These are phyloP conservation scores for Caracal caracal DNA, from an alignment of 2,113 vertebrate genomes.

Conservation along the genomic window DNA sequence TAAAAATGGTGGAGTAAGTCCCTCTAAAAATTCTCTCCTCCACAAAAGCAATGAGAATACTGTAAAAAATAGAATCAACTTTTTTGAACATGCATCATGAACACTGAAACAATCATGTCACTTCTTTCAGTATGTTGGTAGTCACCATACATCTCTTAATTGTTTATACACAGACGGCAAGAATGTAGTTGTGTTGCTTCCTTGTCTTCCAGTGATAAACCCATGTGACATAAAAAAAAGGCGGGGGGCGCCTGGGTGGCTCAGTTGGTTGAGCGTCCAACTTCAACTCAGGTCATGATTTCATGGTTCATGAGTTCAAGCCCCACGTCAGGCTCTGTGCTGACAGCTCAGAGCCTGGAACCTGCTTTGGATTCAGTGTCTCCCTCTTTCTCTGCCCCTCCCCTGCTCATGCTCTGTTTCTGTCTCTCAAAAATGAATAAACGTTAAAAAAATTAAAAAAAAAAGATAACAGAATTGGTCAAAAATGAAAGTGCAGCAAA, in stretches of 20 bases:
- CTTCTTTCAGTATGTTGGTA: not conserved
- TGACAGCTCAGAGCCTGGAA: too few relatives aligned
- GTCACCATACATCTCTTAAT: not conserved
- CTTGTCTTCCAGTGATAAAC: not conserved
- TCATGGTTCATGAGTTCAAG: too few relatives aligned
- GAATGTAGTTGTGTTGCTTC: not conserved
- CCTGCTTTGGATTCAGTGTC: too few relatives aligned
- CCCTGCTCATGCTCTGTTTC: too few relatives aligned
- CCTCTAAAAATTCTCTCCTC: conserved; percentile 19
- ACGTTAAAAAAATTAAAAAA: not conserved
- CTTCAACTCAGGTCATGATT: too few relatives aligned
- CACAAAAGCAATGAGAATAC: not conserved
- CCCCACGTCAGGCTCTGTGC: too few relatives aligned
- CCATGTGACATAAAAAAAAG: not conserved
- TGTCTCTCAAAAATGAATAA: too few relatives aligned
- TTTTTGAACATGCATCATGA: not conserved
- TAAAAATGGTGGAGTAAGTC: not conserved
- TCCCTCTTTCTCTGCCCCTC: too few relatives aligned
- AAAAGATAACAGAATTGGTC: not conserved
- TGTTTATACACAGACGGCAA: not conserved
- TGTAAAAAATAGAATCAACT: not conserved
- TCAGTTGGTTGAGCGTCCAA: too few relatives aligned
- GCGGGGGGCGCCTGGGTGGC: too few relatives aligned
- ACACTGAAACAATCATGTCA: not conserved
- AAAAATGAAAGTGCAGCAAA: conserved; percentile 9